Evolutionary conservation across 2,888 invertebrate genomes (phyloP).

Genomic region (Hirudinaria manillensis): DNA sequence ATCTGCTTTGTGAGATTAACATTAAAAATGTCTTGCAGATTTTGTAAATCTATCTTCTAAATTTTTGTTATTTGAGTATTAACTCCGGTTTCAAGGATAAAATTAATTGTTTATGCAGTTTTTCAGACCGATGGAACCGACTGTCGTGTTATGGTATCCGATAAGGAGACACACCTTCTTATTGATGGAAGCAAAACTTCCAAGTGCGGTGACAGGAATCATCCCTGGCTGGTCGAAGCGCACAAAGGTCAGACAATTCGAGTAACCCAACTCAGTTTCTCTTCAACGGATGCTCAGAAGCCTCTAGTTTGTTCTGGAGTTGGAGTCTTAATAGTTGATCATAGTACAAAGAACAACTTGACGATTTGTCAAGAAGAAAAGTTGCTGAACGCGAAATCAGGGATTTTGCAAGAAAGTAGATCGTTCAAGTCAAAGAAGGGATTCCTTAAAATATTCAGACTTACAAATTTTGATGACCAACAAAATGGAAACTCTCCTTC

Average conservation of each 20-base stretch:
- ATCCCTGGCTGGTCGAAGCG: constrained; percentile 20
- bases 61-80: no score
- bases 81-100: no score
- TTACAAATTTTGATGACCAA: neutral
- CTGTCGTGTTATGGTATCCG: neutral
- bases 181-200: neutral
- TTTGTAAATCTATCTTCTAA: no score
- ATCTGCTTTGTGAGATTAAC: neutral
- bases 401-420: neutral
- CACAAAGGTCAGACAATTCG: neutral
- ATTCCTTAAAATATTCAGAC: neutral
- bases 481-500: neutral
- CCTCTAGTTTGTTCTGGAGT: constrained; percentile 8
- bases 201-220: constrained; percentile 16
- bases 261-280: neutral
- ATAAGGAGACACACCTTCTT: neutral
- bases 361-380: neutral
- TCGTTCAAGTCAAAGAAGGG: neutral
- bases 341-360: neutral
- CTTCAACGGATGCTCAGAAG: neutral
- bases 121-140: neutral
- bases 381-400: no score
- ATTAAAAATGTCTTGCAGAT: neutral
- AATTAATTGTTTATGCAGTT: neutral
- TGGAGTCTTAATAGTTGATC: neutral